Percentiles rank a stretch among this genome's conserved stretches.
phyloP scores from a whole-genome alignment of 1,140 invertebrate genomes.

The Calephelis nemesis region DNA sequence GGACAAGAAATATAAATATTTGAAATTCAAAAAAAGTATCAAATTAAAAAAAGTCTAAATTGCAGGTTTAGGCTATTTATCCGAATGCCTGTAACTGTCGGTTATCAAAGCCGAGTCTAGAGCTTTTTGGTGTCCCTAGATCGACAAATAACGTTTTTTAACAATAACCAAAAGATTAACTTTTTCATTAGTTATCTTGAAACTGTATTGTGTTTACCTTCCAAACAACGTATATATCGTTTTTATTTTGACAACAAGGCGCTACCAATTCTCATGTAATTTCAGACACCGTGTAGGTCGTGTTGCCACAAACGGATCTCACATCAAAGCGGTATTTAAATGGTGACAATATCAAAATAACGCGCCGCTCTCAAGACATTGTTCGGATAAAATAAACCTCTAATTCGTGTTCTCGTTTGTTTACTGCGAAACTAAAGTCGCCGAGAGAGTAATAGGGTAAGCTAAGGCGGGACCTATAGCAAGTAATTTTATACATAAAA shows the following conservation, averaged over 20 bases:
- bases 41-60: no score
- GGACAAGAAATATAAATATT: no score
- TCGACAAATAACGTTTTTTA: not conserved
- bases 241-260: constrained; percentile 30
- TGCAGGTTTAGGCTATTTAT: no score
- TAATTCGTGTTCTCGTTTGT: constrained; percentile 25
- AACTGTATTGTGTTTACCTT: not conserved
- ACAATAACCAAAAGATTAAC: not conserved
- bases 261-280: constrained; percentile 35
- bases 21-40: no score
- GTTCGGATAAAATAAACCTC: constrained; percentile 42
- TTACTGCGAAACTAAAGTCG: not conserved
- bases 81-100: no score
- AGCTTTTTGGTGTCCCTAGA: no score
- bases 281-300: constrained; percentile 37
- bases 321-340: constrained; percentile 67
- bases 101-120: no score
- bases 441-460: not conserved
- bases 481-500: no score
- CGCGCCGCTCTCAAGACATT: constrained; percentile 41
- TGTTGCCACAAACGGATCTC: constrained; percentile 43
- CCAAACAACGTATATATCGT: constrained; percentile 26
- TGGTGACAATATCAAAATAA: constrained; percentile 53
- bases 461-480: no score
- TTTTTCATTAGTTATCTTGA: not conserved